Evolutionary conservation across 2,797 vertebrate species (phyloP).

Genomic region (Sarcoramphus papa): DNA sequence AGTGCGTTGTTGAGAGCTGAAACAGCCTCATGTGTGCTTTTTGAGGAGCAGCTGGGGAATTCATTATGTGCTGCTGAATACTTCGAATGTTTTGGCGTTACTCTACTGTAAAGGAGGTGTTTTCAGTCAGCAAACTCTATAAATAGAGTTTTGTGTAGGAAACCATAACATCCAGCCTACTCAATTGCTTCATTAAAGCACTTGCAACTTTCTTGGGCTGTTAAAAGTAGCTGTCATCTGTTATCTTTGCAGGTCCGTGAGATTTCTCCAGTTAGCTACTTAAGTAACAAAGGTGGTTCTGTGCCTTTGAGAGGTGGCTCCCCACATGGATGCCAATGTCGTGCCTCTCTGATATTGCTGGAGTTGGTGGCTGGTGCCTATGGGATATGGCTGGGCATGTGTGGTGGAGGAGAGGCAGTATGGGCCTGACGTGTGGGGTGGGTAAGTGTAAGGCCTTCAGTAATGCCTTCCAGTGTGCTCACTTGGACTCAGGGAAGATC

Average conservation of each 20-base stretch:
- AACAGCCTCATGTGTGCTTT: not conserved
- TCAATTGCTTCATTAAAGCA: not conserved
- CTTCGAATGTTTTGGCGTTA: not conserved
- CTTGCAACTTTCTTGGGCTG: not conserved
- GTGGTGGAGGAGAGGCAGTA: not conserved
- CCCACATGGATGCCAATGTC: accelerated
- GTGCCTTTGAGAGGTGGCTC: not conserved
- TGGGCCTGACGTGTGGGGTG: not conserved
- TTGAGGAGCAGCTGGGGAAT: not conserved
- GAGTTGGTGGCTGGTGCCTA: not conserved
- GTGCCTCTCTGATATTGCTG: not conserved
- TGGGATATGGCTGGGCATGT: not conserved
- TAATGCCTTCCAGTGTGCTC: not conserved
- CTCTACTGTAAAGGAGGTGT: not conserved
- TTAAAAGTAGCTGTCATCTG: not conserved
- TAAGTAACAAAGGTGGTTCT: not conserved
- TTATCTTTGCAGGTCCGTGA: not conserved
- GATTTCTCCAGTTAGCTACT: not conserved
- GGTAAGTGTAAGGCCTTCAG: not conserved
- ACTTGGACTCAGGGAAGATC: not conserved
- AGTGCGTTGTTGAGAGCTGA: not conserved
- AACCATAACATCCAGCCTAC: not conserved
- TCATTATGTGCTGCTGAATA: not conserved
- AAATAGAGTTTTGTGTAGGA: not conserved
- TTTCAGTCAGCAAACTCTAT: not conserved